Evolutionary conservation across 1,140 invertebrate genomes (phyloP).

Genomic region (Drosophila arawakana): DNA sequence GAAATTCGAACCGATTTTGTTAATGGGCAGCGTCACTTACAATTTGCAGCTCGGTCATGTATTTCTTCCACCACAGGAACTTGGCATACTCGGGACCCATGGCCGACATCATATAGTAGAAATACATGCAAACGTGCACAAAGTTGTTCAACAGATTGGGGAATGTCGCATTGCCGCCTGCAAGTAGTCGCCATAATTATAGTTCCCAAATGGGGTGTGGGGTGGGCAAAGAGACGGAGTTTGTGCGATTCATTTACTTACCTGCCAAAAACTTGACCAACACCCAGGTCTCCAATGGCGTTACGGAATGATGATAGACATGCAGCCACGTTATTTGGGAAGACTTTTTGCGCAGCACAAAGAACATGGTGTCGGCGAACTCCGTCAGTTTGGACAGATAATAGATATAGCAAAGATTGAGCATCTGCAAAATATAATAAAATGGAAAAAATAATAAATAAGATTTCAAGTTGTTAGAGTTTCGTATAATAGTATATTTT

Average conservation of each 20-base stretch:
- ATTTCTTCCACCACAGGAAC: constrained; percentile 98
- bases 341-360: constrained; percentile 96
- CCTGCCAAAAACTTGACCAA: constrained; percentile 97
- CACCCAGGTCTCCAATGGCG: constrained; percentile 97
- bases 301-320: constrained; percentile 97
- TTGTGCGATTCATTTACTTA: constrained; percentile 80
- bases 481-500: background rate
- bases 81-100: constrained; percentile 96
- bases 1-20: constrained; percentile 64
- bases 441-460: background rate
- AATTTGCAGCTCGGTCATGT: constrained; percentile 95
- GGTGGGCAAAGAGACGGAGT: too few relatives aligned
- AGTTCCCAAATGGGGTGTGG: background rate
- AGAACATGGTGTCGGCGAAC: constrained; percentile 97
- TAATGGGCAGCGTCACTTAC: constrained; percentile 86
- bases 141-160: constrained; percentile 96
- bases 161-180: constrained; percentile 96
- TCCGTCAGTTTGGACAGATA: constrained; percentile 98
- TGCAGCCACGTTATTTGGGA: constrained; percentile 96
- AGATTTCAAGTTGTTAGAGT: background rate
- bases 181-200: constrained; percentile 1
- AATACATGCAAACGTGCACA: constrained; percentile 97
- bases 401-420: constrained; percentile 97
- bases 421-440: constrained; percentile 89
- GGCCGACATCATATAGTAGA: constrained; percentile 95